Conservation (phyloP, 2,113 vertebrate genomes). For the Delphinapterus leucas region DNA sequence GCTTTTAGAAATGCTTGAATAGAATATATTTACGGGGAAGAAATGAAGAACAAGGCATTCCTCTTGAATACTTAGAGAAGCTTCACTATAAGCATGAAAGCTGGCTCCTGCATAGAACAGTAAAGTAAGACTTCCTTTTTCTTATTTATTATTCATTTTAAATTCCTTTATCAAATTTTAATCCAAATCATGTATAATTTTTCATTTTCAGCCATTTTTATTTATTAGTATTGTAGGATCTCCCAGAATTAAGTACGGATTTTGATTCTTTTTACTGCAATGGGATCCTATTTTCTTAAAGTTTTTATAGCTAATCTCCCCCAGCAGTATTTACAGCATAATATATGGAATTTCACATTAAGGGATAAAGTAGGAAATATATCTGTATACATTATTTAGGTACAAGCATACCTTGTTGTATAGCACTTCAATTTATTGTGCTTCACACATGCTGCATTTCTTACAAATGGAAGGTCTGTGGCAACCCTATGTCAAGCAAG, state of each 20-base stretch:
- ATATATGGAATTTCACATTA: neutral
- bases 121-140: conserved; percentile 83
- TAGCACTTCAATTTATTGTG: neutral
- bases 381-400: neutral
- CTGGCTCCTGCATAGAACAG: conserved; percentile 93
- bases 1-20: conserved; percentile 89
- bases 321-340: neutral
- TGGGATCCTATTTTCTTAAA: neutral
- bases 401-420: neutral
- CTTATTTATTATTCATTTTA: neutral
- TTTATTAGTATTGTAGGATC: neutral
- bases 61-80: conserved; percentile 94
- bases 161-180: neutral
- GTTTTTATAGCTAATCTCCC: neutral
- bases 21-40: conserved; percentile 91
- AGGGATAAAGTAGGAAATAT: neutral
- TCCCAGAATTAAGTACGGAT: neutral
- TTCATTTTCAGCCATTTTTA: neutral
- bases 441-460: neutral
- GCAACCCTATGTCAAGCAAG: neutral
- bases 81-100: conserved; percentile 95
- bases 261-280: neutral
- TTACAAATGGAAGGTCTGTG: neutral
- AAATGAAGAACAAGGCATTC: conserved; percentile 93
- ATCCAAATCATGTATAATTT: neutral